Evolutionary conservation across 2,888 invertebrate species (phyloP).

Genomic region (Lycia hirtaria): DNA sequence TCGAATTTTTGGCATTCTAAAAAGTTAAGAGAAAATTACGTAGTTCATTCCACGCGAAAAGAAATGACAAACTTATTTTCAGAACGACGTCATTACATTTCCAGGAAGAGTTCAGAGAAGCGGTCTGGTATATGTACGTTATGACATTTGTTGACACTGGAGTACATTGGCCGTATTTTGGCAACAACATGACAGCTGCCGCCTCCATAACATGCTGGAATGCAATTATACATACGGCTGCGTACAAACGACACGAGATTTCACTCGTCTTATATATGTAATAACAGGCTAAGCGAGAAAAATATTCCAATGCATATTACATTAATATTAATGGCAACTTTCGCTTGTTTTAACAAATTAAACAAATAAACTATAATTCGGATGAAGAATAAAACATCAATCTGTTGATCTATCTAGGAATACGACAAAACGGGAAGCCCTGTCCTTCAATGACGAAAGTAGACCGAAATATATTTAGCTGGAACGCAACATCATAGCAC

Average conservation of each 20-base stretch:
- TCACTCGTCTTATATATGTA: conserved; percentile 12
- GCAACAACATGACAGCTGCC: conserved; percentile 44
- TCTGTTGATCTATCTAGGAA: background rate
- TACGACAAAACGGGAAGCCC: conserved; percentile 13
- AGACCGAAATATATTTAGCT: conserved; percentile 36
- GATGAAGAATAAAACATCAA: too few relatives aligned
- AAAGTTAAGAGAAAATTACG: background rate
- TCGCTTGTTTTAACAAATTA: background rate
- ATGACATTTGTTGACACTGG: conserved; percentile 6
- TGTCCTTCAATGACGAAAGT: conserved; percentile 32
- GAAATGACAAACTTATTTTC: background rate
- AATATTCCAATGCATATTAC: background rate
- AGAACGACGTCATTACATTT: background rate
- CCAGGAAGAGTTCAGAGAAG: conserved; percentile 1
- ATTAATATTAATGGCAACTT: background rate
- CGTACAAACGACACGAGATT: conserved; percentile 12
- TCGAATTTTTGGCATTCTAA: background rate
- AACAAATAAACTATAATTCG: background rate
- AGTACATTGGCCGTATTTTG: conserved; percentile 43
- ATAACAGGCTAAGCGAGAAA: background rate
- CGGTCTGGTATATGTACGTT: background rate
- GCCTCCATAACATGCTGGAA: conserved; percentile 32
- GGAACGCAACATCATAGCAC: conserved; percentile 24
- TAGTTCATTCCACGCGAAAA: background rate
- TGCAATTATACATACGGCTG: background rate